These are phyloP conservation scores for Tethya wilhelma DNA, from an alignment of 37 sponge, comb jelly and placozoan genomes.

Conservation along the genomic window DNA sequence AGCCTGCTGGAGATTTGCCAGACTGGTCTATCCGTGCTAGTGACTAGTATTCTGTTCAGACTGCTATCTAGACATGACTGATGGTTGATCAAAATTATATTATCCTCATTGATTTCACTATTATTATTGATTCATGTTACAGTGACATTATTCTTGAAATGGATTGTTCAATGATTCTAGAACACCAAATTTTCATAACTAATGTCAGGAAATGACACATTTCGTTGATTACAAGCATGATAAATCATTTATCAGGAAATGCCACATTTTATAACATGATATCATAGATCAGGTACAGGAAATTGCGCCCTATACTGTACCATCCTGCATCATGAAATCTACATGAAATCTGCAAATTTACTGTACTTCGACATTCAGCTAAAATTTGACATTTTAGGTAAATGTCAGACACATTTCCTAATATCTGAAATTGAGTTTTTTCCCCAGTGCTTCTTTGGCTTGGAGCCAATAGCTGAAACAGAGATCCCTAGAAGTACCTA, in stretches of 20 bases:
- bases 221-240: too few relatives aligned
- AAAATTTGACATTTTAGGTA: not conserved
- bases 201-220: too few relatives aligned
- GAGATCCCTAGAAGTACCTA: too few relatives aligned
- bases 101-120: not conserved
- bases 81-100: not conserved
- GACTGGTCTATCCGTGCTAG: not conserved
- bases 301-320: not conserved
- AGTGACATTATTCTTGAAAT: too few relatives aligned
- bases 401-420: not conserved
- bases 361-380: not conserved
- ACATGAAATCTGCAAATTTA: not conserved
- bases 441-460: constrained; percentile 2
- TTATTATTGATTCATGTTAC: too few relatives aligned
- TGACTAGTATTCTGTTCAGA: too few relatives aligned
- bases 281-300: not conserved
- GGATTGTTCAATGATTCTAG: too few relatives aligned
- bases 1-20: too few relatives aligned
- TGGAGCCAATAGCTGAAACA: too few relatives aligned
- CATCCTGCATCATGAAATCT: not conserved
- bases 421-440: not conserved
- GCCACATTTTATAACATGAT: too few relatives aligned
- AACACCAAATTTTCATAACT: too few relatives aligned
- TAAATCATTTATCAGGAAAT: too few relatives aligned
- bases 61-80: not conserved